Evolutionary conservation across 2,113 vertebrate genomes (phyloP).

Genomic region (Oncorhynchus gorbuscha): DNA sequence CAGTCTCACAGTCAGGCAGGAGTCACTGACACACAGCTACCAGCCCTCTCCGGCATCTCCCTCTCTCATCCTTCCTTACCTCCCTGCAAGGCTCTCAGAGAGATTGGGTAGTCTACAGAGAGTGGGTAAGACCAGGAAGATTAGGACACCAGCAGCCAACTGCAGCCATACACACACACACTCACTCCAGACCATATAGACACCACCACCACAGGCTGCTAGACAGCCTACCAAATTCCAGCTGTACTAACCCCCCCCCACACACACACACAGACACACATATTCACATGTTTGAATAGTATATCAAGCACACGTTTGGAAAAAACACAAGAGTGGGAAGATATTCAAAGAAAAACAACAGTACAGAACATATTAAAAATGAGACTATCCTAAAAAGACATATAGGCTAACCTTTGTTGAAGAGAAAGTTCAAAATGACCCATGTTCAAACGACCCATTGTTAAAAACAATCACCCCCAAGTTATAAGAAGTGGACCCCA

Average conservation of each 20-base stretch:
- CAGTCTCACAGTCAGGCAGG: too few species aligned
- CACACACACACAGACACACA: not conserved
- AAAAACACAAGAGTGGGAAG: too few species aligned
- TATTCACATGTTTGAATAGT: too few species aligned
- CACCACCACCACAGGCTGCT: constrained; percentile 29
- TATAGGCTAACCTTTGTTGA: too few species aligned
- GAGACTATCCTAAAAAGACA: too few species aligned
- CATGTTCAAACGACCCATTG: too few species aligned
- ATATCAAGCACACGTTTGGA: too few species aligned
- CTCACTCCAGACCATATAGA: constrained; percentile 20
- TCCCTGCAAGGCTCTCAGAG: constrained; percentile 6
- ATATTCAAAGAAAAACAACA: too few species aligned
- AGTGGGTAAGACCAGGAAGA: constrained; percentile 34
- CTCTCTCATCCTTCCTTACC: constrained; percentile 30
- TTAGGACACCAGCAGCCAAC: constrained; percentile 34
- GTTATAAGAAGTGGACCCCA: too few species aligned
- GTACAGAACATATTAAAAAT: too few species aligned
- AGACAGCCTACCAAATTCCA: constrained; percentile 29
- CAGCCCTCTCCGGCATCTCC: constrained; percentile 18
- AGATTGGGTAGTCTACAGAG: constrained; percentile 23
- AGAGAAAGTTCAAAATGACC: too few species aligned
- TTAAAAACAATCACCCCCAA: too few species aligned
- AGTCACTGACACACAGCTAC: not conserved
- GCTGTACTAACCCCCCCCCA: constrained; percentile 40
- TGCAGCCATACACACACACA: constrained; percentile 20